A percentile compares a stretch with the other conserved stretches of the same genome.
phyloP scores from a whole-genome alignment of 2,888 invertebrate genomes.

The Drosophila macrothrix region DNA sequence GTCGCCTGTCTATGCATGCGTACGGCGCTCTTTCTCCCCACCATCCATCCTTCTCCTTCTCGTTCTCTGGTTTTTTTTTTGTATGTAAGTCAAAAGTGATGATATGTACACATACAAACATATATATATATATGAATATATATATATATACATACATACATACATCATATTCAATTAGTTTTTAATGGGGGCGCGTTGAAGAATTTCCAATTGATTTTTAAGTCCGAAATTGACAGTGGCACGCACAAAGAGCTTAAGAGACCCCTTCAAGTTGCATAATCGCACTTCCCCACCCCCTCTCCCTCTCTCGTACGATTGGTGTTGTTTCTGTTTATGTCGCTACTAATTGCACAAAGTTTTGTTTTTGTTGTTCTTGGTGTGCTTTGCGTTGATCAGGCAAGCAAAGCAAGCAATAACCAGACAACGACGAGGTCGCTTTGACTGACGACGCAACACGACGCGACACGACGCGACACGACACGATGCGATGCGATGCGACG shows the following conservation, averaged over 20 bases:
- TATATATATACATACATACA: too few relatives aligned
- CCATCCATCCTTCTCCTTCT: background rate
- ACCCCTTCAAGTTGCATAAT: constrained; percentile 52
- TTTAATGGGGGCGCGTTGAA: constrained; percentile 66
- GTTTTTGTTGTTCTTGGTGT: constrained; percentile 15
- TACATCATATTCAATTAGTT: constrained; percentile 65
- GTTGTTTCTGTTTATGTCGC: constrained; percentile 13
- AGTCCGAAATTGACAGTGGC: constrained; percentile 64
- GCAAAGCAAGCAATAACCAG: constrained; percentile 23
- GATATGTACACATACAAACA: background rate
- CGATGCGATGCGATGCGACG: constrained; percentile 10
- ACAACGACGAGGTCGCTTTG: constrained; percentile 70
- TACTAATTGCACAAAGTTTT: constrained; percentile 51
- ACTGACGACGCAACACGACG: constrained; percentile 23
- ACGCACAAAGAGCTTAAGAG: constrained; percentile 52
- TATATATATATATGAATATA: too few relatives aligned
- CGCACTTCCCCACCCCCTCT: background rate
- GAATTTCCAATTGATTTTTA: constrained; percentile 75
- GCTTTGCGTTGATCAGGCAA: constrained; percentile 10
- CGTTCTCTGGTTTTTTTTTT: background rate
- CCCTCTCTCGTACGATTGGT: background rate
- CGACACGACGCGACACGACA: constrained; percentile 22
- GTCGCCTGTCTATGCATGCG: constrained; percentile 36
- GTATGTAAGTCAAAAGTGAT: constrained; percentile 50
- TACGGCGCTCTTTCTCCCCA: constrained; percentile 8